Evolutionary conservation across 1,140 invertebrate genomes (phyloP), one percentile per base, ranked within the genome.

Genomic region (Drosophila pandora): DNA sequence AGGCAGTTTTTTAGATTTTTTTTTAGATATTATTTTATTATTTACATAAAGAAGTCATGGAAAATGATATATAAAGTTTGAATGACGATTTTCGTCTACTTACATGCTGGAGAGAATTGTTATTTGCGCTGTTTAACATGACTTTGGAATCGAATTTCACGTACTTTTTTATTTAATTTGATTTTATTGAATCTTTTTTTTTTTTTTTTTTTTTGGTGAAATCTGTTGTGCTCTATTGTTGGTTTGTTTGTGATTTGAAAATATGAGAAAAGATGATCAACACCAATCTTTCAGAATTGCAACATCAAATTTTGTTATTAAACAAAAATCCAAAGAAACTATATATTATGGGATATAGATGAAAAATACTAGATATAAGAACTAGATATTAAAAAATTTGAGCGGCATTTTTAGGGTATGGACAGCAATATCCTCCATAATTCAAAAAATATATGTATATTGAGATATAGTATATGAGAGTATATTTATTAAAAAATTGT

Each of bases 81-180:
- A 23, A 79, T 63, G 65, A 63, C 54, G 65, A 47, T 59, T 58
- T 63, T 63, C 54, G 55, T 85, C 82, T 84, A 84, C 80, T 84
- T 84, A 84, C 80, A 85, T 84, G 80, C 80, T 84, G 80, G 62
- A 76, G 81, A 85, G 83, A 77, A 84, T 76, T 84, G 81, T 81
- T 81, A 84, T 84, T 84, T 61, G 62, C 80, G 80, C 80, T 85
- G 72, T 81, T 85, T 73, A 85, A 79, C 80, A 84, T 84, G 65
- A 85, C 79, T 81, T 79, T 81, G 72, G 69, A 82, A 75, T 83
- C 50, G 34, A 83, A 58, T 83, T 79, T 64, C 79, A 50, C 75
- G 70, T 9, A 22, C 17, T 5, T 21, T 68, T 17, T 17, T 17
- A 17, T 17, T 17, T 17, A 17, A 17, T 17, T 17, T 17, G 17